Evolutionary conservation across 1,140 invertebrate genomes (phyloP), one percentile per base, ranked within the genome.

Genomic region (Rhizoglyphus robini): DNA sequence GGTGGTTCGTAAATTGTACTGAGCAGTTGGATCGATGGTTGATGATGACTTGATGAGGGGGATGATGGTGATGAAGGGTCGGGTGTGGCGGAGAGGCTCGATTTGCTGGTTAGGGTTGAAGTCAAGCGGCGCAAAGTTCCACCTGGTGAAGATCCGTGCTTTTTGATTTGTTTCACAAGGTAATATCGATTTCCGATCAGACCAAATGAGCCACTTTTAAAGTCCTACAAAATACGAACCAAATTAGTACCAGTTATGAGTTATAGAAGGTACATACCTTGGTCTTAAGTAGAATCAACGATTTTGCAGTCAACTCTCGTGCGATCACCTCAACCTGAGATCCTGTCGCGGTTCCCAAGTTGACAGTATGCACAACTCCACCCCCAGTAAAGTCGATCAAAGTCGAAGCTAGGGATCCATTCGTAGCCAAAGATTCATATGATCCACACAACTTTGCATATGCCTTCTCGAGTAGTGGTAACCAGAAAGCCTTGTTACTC

Each of bases 351-450:
- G 31, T 65, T 31, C 30, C 30, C 23, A 3, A 31, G 20, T 27
- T 30, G n/a, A 29, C 34, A 32, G 27, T 65, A 20, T 63, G n/a
- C 2, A 67, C 66, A 8, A 32, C 20, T 1, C 38, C 38, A 49
- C 65, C 61, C 13, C 93, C 95, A 11, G 94, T 97, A 75, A 98
- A 98, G 78, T 98, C 95, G 74, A 96, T 93, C 87, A 99, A 92
- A 0, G 94, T 95, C 75, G 97, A 94, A 71, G 88, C 90, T 0
- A 92, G 95, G 0, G 89, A 89, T 30, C 95, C 94, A 48, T 95
- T 94, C 13, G 30, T 48, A 74, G 96, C 96, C 0, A 98, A 79
- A 0, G 93, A 88, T 77, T 98, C 95, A 76, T 98, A 99, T 0
- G 90, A 96, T 1, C 94, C 94, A 75, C 93, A 88, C 29, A 83